Evolutionary conservation across 2,113 vertebrate species (phyloP).

Genomic region (Malurus elegans): DNA sequence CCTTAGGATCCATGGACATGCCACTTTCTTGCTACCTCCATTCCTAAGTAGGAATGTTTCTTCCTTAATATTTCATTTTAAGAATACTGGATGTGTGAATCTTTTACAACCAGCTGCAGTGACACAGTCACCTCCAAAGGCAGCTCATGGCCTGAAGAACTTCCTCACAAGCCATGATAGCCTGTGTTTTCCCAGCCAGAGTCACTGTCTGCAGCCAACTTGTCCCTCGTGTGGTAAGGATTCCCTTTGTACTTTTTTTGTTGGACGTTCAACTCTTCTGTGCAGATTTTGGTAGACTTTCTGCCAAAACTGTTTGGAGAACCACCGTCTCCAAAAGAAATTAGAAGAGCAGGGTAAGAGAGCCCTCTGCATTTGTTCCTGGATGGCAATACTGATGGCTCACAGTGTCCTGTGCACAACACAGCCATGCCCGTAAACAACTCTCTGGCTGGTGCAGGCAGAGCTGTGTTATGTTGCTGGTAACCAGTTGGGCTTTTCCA

Average conservation of each 20-base stretch:
- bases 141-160: background rate
- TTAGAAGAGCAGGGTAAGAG: background rate
- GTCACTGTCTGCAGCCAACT: background rate
- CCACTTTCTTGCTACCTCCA: background rate
- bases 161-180: background rate
- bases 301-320: background rate
- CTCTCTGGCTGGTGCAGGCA: background rate
- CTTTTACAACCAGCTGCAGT: background rate
- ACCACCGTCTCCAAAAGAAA: background rate
- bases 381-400: background rate
- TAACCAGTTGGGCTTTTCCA: background rate
- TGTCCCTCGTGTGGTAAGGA: background rate
- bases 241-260: background rate
- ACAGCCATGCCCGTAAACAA: fast-evolving
- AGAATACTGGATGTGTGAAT: background rate
- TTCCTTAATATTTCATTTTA: background rate
- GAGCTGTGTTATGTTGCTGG: background rate
- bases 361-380: background rate
- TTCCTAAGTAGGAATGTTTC: background rate
- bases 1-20: background rate
- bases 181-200: background rate
- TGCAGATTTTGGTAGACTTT: background rate
- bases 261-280: background rate
- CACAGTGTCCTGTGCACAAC: background rate
- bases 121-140: background rate